Base-by-base conservation (phyloP, 2,797 vertebrate species). In the Rachycentron canadum region DNA sequence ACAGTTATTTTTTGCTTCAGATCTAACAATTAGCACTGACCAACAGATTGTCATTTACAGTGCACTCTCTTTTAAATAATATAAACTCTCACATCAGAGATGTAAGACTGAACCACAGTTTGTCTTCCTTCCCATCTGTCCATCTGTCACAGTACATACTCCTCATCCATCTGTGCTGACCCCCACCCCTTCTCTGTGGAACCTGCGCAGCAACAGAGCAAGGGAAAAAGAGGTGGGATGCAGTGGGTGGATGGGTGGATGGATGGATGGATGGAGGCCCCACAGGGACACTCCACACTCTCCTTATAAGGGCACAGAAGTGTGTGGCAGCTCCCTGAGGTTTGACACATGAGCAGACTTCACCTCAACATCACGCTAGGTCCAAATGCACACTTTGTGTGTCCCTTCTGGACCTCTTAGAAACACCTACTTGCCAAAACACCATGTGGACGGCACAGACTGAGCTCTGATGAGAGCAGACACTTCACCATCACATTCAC, bases 381-480 rank as follows among this genome's bases (percentile, higher is more conserved):
- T 50, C 40, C 60, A 59, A 23, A 75, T 53, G 52, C 49, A 47
- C 73, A 36, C 56, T 63, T 60, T 28, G 41, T 47, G 26, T 26
- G 49, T 41, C 30, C 62, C 70, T 75, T 79, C 68, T 83, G 77
- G 67, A 73, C 66, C 72, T 68, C 57, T 73, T 7, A 57, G 19
- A 59, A 28, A 23, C 58, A 76, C 19, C 36, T 59, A 49, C 62
- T 73, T 83, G 77, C 83, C 80, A 86, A 81, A 86, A 63, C 79
- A 76, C 79, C 90, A 90, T 85, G 86, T 85, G 87, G 84, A 78
- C 59, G 30, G 74, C 81, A 79, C 85, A 86, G 85, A 79, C 73
- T 12, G 65, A 59, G 57, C 14, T 2, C 53, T 58, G 74, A 79
- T 50, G 57, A 61, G 52, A 79, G 49, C 69, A 62, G 74, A 84